Evolutionary conservation across 2,113 vertebrate genomes (phyloP), one percentile per base, ranked within the genome.

Genomic region (Pterocles burchelli): DNA sequence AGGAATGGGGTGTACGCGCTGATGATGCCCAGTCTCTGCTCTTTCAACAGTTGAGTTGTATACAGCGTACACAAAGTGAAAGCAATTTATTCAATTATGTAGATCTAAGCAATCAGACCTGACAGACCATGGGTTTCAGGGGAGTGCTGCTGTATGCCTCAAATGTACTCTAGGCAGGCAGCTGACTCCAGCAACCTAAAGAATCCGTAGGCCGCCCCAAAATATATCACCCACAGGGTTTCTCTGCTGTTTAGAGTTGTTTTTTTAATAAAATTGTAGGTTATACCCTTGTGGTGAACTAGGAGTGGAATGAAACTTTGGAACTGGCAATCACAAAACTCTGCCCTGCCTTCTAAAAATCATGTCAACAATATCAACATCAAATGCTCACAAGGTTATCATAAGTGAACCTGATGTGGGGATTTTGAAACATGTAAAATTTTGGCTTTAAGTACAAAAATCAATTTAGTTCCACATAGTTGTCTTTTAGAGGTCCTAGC

Each of bases 41-140:
- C 62, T 75, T 62, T 88, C 88, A 84, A 25, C 72, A 28, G 54
- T 91, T 91, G 65, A 61, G 41, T n/a, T 84, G 24, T 31, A 55
- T 41, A 10, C 6, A 80, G 11, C 7, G 29, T 77, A 86, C 26
- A 78, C 25, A 25, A 94, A 59, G 28, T 52, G 88, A 97, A 96
- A 91, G 93, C 93, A 97, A 95, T 97, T 95, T 97, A 67, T 85
- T 62, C 93, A 82, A 95, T 96, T 95, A 97, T 95, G 70, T 91
- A 85, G 59, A 76, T 51, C 25, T 66, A 73, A 77, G 67, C 1
- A 0, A 97, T 95, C 55, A 46, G 70, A 90, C 22, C 34, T 96
- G 96, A 95, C 94, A 97, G 94, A 62, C 48, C 10, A 10, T 59
- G 81, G 25, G 20, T 78, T 93, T 81, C 2, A 2, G 55, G 62